These are phyloP conservation scores for Polymixis flavicincta DNA, from an alignment of 2,888 invertebrate genomes.

Conservation along the genomic window DNA sequence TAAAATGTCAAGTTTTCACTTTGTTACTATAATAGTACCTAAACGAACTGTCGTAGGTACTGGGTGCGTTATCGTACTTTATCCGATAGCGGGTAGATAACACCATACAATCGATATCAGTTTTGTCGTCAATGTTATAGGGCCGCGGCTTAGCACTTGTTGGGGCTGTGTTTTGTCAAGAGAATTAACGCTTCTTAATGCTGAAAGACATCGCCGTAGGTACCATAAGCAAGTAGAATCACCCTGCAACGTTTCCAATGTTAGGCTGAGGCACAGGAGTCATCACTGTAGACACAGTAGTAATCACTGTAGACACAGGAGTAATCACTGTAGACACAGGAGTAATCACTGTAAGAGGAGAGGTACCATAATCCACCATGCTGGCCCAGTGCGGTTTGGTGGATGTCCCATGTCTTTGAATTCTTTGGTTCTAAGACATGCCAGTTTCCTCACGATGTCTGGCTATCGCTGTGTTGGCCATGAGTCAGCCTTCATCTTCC, in stretches of 20 bases:
- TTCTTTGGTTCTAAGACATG: background rate
- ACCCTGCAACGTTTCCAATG: background rate
- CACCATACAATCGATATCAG: constrained; percentile 76
- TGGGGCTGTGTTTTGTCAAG: constrained; percentile 22
- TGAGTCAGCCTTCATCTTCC: background rate
- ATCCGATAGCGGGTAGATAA: constrained; percentile 68
- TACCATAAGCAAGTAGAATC: background rate
- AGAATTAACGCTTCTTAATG: background rate
- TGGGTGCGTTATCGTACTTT: constrained; percentile 69
- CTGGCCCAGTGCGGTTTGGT: background rate
- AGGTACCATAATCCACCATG: background rate
- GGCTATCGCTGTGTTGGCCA: background rate
- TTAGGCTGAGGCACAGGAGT: too few species aligned
- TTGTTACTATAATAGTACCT: constrained; percentile 17
- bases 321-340: background rate
- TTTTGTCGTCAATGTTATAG: constrained; percentile 59
- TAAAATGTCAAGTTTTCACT: constrained; percentile 20
- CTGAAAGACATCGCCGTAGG: background rate
- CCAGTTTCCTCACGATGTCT: background rate
- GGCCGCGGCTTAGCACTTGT: constrained; percentile 50
- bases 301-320: too few species aligned
- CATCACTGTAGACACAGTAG: too few species aligned
- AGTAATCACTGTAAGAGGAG: background rate
- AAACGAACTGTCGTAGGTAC: constrained; percentile 44
- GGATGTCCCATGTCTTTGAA: background rate